Base-by-base conservation (phyloP, 2,888 invertebrate genomes). In the Limenitis camilla region DNA sequence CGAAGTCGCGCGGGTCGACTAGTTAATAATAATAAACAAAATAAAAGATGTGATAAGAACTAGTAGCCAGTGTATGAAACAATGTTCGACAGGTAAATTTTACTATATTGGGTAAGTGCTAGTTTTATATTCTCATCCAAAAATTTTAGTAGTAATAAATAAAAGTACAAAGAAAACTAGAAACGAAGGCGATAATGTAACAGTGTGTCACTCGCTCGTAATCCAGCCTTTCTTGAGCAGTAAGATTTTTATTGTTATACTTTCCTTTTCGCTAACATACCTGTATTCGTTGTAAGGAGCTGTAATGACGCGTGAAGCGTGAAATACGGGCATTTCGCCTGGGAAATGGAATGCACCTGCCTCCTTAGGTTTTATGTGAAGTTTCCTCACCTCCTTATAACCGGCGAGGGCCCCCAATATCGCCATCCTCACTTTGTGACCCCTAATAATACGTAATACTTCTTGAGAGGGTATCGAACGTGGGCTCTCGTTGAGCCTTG, bases 311-410 rank as follows among this genome's bases (percentile, higher is more conserved):
- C 78, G 74, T 72, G 76, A 77, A 75, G 78, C 79, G 84, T 86
- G 78, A 87, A 85, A 85, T 84, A 85, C 83, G 77, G 74, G 69
- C 71, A 78, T 84, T 80, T 85, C 74, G 72, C 81, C 80, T 74
- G 74, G 71, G 73, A 82, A 85, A 86, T 85, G 84, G 83, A 81
- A 84, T 84, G 84, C 84, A 86, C 85, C 85, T 86, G 86, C 80
- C 81, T 85, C 85, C 82, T 83, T 81, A 83, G 75, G 83, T 84
- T 86, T 86, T 86, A 86, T 84, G 86, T 76, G 81, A 80, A 82
- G 75, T 85, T 83, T 79, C 78, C 81, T 81, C 84, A 85, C 85
- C 85, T 85, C 79, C 83, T 77, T 73, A 78, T 76, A 74, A 68
- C 72, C 76, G 73, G 78, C 74, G 76, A 82, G 81, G 83, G 78